Conservation (phyloP, 1,140 invertebrate genomes). For the Saccostrea cuccullata region DNA sequence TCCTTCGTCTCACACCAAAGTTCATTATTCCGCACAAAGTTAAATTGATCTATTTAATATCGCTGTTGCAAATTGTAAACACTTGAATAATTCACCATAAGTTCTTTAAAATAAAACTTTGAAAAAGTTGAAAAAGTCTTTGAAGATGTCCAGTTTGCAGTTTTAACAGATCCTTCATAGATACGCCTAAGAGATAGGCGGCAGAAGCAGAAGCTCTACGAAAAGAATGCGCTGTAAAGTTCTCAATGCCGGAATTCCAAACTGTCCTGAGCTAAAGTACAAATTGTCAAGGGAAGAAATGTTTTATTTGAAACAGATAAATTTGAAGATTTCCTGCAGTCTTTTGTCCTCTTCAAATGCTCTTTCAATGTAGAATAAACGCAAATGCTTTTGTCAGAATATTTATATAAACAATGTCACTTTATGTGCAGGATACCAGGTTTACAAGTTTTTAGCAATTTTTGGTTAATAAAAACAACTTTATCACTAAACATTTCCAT, state of each 20-base stretch:
- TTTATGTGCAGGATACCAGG: background rate
- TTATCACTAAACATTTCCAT: background rate
- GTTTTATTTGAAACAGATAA: slow-evolving; percentile 52
- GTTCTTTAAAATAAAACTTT: slow-evolving; percentile 43
- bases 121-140: background rate
- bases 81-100: too few species aligned
- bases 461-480: background rate
- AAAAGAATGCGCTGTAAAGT: slow-evolving; percentile 44
- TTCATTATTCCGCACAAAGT: too few species aligned
- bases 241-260: too few species aligned
- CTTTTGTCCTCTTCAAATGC: too few species aligned
- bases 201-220: slow-evolving; percentile 38
- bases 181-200: slow-evolving; percentile 39
- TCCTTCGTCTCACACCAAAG: too few species aligned
- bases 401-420: background rate
- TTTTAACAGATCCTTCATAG: slow-evolving; percentile 12
- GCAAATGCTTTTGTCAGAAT: too few species aligned
- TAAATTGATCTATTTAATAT: too few species aligned
- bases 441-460: slow-evolving; percentile 36
- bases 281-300: slow-evolving; percentile 40
- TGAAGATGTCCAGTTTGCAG: too few species aligned
- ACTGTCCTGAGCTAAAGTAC: slow-evolving; percentile 48
- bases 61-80: too few species aligned
- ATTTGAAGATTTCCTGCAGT: background rate
- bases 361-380: too few species aligned